phyloP scores from a whole-genome alignment of 2,888 invertebrate species.

The Polydrusus cervinus region DNA sequence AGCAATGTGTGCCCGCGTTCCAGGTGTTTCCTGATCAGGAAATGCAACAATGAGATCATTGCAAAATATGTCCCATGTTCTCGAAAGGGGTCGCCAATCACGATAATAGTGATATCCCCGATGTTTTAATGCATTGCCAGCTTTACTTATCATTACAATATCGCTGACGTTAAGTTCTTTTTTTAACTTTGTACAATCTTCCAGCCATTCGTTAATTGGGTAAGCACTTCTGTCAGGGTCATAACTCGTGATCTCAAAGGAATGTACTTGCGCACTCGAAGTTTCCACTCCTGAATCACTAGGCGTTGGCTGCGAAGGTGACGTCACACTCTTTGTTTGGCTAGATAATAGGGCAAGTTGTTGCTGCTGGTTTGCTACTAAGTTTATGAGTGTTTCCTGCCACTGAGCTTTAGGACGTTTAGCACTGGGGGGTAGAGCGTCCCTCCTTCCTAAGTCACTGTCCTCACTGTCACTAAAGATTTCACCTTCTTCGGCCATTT shows the following conservation, averaged over 20 bases:
- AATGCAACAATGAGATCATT: slow-evolving; percentile 55
- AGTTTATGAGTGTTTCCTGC: too few species aligned
- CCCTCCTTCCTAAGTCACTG: too few species aligned
- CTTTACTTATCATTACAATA: slow-evolving; percentile 55
- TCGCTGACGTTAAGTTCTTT: slow-evolving; percentile 53
- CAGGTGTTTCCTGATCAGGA: slow-evolving; percentile 57
- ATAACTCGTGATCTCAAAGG: slow-evolving; percentile 7
- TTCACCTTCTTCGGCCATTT: too few species aligned
- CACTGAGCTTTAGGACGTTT: too few species aligned
- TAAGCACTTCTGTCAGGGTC: slow-evolving; percentile 49
- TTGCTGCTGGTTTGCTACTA: background rate
- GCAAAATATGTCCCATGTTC: slow-evolving; percentile 52
- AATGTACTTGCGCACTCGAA: background rate
- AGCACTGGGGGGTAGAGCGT: too few species aligned
- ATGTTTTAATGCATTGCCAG: slow-evolving; percentile 55
- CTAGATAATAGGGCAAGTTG: background rate
- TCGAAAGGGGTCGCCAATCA: slow-evolving; percentile 54
- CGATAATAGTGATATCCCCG: slow-evolving; percentile 54
- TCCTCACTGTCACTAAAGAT: too few species aligned
- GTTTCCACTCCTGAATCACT: background rate
- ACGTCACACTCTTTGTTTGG: background rate
- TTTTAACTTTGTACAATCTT: slow-evolving; percentile 53
- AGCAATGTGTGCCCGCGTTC: slow-evolving; percentile 55
- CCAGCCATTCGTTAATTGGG: slow-evolving; percentile 55
- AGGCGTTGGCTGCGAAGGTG: background rate